Evolutionary conservation across 30 jellyfish, hydroid and myxozoan species (phyloP).

Genomic region (Haliclystus octoradiatus): DNA sequence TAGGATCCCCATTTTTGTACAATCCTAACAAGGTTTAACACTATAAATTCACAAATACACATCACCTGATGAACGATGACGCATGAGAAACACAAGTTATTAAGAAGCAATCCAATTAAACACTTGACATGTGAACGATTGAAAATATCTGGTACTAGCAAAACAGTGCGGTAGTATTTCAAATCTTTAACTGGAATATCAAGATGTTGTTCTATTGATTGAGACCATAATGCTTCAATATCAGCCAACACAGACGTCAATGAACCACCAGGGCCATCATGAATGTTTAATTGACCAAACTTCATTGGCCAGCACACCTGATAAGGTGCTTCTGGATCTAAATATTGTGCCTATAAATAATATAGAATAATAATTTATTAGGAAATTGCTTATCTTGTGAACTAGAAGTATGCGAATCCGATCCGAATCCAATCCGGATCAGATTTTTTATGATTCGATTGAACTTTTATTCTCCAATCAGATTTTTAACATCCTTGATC

Average conservation of each 20-base stretch:
- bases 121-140: constrained; percentile 59
- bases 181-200: constrained; percentile 89
- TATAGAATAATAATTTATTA: background rate
- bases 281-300: constrained; percentile 72
- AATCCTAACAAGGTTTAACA: no score
- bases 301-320: constrained; percentile 62
- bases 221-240: constrained; percentile 77
- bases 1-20: no score
- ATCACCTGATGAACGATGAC: constrained; percentile 87
- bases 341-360: constrained; percentile 66
- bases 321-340: constrained; percentile 90
- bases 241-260: constrained; percentile 69
- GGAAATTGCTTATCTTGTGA: no score
- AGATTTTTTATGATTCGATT: no score
- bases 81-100: constrained; percentile 68
- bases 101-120: constrained; percentile 44
- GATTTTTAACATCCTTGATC: no score
- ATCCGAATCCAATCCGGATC: no score
- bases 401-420: no score
- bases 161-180: constrained; percentile 69
- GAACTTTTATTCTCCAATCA: no score
- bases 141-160: constrained; percentile 83
- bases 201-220: constrained; percentile 73
- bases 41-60: background rate
- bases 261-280: constrained; percentile 82